Evolutionary conservation across 2,113 vertebrate genomes (phyloP).

Genomic region (Halcyon malimbica): DNA sequence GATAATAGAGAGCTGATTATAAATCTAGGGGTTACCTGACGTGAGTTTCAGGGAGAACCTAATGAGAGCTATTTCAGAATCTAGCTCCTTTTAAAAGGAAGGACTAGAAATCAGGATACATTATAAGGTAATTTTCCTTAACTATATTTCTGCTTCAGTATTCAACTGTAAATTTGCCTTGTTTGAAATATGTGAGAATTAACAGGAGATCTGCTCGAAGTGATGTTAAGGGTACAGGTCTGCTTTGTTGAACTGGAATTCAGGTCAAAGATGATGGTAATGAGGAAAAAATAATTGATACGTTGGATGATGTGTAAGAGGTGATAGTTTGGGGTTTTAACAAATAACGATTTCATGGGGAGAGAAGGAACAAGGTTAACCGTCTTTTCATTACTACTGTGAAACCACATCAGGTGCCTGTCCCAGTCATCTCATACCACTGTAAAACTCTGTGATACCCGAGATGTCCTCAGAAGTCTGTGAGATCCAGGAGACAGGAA

Average conservation of each 20-base stretch:
- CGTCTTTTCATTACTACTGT: not conserved
- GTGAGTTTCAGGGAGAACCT: not conserved
- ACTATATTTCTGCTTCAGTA: not conserved
- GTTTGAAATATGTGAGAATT: not conserved
- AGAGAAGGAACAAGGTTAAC: not conserved
- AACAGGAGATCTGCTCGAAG: not conserved
- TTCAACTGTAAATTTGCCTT: not conserved
- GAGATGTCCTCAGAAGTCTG: rapidly evolving
- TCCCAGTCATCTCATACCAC: not conserved
- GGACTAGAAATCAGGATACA: not conserved
- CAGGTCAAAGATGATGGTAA: not conserved
- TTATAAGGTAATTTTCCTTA: not conserved
- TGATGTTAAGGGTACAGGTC: not conserved
- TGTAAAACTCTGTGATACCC: rapidly evolving
- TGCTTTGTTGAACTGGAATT: not conserved
- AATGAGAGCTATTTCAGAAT: not conserved
- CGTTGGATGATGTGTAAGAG: not conserved
- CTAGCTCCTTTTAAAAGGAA: not conserved
- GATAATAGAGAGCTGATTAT: slow-evolving; percentile 2
- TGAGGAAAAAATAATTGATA: not conserved
- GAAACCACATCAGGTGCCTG: not conserved
- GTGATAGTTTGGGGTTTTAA: not conserved
- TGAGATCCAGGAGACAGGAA: not conserved
- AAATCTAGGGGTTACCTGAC: not conserved
- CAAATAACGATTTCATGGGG: not conserved